A percentile compares a stretch with the other conserved stretches of the same genome.
Evolutionary conservation across 2,113 vertebrate genomes (phyloP).

Genomic region (Castor canadensis): DNA sequence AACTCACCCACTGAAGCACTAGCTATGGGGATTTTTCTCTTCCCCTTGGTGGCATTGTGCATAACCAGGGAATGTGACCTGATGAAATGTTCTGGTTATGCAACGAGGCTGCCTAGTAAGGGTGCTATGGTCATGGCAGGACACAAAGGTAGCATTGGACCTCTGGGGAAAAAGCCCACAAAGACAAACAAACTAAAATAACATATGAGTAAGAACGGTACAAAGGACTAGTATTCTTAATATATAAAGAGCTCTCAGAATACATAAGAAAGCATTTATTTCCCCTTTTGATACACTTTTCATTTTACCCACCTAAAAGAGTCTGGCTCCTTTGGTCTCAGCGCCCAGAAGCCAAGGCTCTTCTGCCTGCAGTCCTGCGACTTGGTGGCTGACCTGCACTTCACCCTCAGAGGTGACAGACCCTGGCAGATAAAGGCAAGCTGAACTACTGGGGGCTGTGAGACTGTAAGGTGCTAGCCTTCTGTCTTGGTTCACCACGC

Average conservation of each 20-base stretch:
- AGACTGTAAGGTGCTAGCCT: not conserved
- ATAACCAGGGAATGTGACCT: not conserved
- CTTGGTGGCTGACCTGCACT: not conserved
- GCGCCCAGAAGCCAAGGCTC: not conserved
- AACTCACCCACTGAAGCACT: not conserved
- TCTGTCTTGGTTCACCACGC: not conserved
- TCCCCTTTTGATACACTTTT: not conserved
- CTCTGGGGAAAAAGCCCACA: not conserved
- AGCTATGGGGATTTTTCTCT: not conserved
- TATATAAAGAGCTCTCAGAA: not conserved
- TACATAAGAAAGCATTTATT: not conserved
- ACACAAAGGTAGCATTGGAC: not conserved
- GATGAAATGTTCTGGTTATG: accelerated
- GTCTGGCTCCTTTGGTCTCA: not conserved
- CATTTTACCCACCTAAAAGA: not conserved
- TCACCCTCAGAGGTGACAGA: not conserved
- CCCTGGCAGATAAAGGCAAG: not conserved
- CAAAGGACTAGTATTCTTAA: not conserved
- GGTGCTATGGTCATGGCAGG: accelerated
- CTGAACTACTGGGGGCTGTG: not conserved
- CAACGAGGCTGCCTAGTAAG: accelerated
- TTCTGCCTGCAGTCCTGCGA: not conserved
- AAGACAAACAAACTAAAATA: not conserved
- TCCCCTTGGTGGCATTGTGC: not conserved
- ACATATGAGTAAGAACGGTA: not conserved